Evolutionary conservation across 2,888 invertebrate genomes (phyloP).

Genomic region (Orgyia antiqua): DNA sequence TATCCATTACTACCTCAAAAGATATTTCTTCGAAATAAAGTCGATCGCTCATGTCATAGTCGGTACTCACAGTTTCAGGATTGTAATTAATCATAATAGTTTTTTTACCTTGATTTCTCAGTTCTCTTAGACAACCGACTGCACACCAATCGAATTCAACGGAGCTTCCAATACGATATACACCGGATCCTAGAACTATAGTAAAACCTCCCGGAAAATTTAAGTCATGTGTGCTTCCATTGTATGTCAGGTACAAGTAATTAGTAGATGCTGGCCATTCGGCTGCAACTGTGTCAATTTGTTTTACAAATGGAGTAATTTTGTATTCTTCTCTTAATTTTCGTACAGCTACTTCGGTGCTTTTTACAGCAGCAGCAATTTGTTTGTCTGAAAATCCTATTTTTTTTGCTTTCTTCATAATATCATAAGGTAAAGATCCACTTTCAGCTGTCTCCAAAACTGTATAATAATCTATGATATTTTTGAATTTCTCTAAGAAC

Average conservation of each 20-base stretch:
- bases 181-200: slow-evolving; percentile 97
- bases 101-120: slow-evolving; percentile 90
- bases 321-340: slow-evolving; percentile 85
- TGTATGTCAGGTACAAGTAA: slow-evolving; percentile 98
- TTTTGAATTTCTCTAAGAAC: slow-evolving; percentile 97
- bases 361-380: slow-evolving; percentile 91
- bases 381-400: slow-evolving; percentile 98
- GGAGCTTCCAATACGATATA: slow-evolving; percentile 98
- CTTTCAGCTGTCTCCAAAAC: slow-evolving; percentile 82
- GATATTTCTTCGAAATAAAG: slow-evolving; percentile 99
- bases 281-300: slow-evolving; percentile 99
- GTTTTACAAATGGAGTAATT: slow-evolving; percentile 93
- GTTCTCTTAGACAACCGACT: slow-evolving; percentile 95
- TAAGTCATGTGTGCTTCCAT: slow-evolving; percentile 89
- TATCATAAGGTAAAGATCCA: slow-evolving; percentile 74
- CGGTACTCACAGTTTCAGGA: slow-evolving; percentile 99
- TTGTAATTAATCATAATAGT: slow-evolving; percentile 99
- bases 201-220: slow-evolving; percentile 87
- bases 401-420: slow-evolving; percentile 90
- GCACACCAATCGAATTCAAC: slow-evolving; percentile 99
- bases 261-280: slow-evolving; percentile 99
- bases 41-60: slow-evolving; percentile 99
- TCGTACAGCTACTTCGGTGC: slow-evolving; percentile 90
- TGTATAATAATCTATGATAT: slow-evolving; percentile 88
- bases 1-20: slow-evolving; percentile 99